phyloP scores from a whole-genome alignment of 2,797 vertebrate genomes.

The Chloroceryle amazona region DNA sequence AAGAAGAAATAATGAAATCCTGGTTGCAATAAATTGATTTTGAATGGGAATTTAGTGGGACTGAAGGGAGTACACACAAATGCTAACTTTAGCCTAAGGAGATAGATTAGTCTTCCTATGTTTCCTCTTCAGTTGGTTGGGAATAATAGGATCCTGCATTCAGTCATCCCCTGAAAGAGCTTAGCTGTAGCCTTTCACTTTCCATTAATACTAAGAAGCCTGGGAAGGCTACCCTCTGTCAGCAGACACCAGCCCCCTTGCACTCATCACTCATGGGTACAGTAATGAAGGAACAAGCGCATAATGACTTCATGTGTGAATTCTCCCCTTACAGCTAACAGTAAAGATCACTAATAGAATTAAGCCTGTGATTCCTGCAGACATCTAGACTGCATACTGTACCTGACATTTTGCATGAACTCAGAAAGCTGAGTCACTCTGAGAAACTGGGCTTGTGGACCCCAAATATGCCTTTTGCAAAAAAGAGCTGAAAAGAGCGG shows the following conservation, averaged over 20 bases:
- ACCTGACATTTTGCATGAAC: not conserved
- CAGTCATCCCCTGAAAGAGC: not conserved
- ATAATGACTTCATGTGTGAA: not conserved
- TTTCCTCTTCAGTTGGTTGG: slow-evolving; percentile 18
- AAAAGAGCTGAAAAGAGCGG: not conserved
- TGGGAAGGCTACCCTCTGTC: not conserved
- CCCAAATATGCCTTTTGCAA: not conserved
- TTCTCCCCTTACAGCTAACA: not conserved
- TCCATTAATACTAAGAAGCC: not conserved
- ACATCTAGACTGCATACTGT: not conserved
- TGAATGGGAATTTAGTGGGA: slow-evolving; percentile 54
- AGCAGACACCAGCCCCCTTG: not conserved
- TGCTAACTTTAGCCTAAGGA: slow-evolving; percentile 35
- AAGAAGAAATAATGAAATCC: slow-evolving; percentile 39
- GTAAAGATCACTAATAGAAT: not conserved
- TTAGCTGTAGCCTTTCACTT: not conserved
- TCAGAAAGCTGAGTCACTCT: not conserved
- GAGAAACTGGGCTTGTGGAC: not conserved
- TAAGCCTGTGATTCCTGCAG: not conserved
- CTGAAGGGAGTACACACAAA: not conserved
- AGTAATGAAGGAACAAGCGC: accelerated
- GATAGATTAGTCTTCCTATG: slow-evolving; percentile 9
- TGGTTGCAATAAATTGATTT: slow-evolving; percentile 6
- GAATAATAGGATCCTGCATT: not conserved
- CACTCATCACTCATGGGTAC: accelerated